These are phyloP conservation scores for Chromobotia macracanthus DNA, from an alignment of 2,797 vertebrate genomes.

Conservation along the genomic window DNA sequence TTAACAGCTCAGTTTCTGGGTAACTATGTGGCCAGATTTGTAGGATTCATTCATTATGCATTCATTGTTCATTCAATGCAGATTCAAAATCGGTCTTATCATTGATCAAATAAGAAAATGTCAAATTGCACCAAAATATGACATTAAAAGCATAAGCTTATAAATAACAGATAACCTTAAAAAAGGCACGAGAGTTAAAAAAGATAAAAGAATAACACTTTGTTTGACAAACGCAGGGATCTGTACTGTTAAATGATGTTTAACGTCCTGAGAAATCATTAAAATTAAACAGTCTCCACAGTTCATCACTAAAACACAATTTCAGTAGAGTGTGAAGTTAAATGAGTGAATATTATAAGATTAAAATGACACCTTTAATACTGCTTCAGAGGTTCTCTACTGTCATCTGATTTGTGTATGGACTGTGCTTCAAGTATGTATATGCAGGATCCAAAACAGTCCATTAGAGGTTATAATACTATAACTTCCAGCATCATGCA, in stretches of 20 bases:
- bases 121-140: background rate
- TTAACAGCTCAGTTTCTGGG: background rate
- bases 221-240: conserved; percentile 31
- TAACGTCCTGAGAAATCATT: background rate
- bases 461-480: background rate
- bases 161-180: conserved; percentile 6
- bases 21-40: background rate
- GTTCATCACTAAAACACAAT: background rate
- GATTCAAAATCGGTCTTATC: background rate
- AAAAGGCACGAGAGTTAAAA: background rate
- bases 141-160: background rate
- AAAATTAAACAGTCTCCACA: no score
- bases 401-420: background rate
- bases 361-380: conserved; percentile 20
- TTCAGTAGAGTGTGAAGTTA: background rate
- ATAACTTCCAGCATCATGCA: conserved; percentile 7
- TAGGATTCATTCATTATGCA: background rate
- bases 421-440: conserved; percentile 37
- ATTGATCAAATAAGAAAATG: background rate
- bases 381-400: background rate
- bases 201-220: background rate
- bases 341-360: background rate
- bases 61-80: no score
- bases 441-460: conserved; percentile 24
- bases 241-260: background rate